These are phyloP conservation scores for Alviniconcha strummeri DNA, from an alignment of 2,888 invertebrate species.

Conservation along the genomic window DNA sequence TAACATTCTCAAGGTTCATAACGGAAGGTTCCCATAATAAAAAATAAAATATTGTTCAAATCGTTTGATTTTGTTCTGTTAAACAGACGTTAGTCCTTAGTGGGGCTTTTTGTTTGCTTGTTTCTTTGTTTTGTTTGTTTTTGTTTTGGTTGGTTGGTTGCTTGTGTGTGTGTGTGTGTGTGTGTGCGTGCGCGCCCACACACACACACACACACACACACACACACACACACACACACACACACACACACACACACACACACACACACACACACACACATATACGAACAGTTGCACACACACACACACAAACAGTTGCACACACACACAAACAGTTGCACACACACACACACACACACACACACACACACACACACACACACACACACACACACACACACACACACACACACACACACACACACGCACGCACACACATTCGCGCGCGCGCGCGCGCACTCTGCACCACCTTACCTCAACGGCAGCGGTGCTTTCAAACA, in stretches of 20 bases:
- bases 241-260: constrained; percentile 1
- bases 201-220: not conserved
- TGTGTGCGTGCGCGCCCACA: too few relatives aligned
- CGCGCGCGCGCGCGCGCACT: not conserved
- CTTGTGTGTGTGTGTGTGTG: too few relatives aligned
- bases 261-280: not conserved
- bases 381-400: not conserved
- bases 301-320: not conserved
- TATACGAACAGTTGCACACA: not conserved
- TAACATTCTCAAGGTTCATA: too few relatives aligned
- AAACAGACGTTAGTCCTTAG: too few relatives aligned
- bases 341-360: not conserved
- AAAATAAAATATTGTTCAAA: too few relatives aligned
- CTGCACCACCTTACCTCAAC: constrained; percentile 37
- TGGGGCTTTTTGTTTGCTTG: too few relatives aligned
- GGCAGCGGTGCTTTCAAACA: constrained; percentile 44
- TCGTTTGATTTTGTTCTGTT: too few relatives aligned
- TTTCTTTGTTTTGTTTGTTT: too few relatives aligned
- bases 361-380: constrained; percentile 1
- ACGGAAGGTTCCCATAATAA: too few relatives aligned
- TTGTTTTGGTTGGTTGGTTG: too few relatives aligned
- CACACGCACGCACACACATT: constrained; percentile 7
- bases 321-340: constrained; percentile 3
- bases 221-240: not conserved
- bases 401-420: not conserved